These are phyloP conservation scores for Drosophila tani DNA, from an alignment of 1,140 invertebrate genomes.

Conservation along the genomic window DNA sequence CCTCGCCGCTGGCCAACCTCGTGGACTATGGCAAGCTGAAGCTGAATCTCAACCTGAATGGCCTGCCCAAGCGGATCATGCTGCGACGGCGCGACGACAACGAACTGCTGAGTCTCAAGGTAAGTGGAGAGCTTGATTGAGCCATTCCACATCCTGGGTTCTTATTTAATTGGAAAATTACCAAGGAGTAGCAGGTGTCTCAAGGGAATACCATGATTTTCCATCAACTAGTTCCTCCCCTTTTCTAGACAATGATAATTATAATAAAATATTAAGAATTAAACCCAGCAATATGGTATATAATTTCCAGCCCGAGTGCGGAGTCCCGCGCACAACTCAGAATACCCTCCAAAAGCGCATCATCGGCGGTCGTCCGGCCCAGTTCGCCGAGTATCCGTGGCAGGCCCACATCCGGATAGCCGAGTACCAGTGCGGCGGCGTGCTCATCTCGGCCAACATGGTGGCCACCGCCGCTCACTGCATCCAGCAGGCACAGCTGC, in stretches of 20 bases:
- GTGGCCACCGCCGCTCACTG: conserved; percentile 92
- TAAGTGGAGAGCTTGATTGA: conserved; percentile 37
- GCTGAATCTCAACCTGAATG: conserved; percentile 46
- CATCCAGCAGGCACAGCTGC: conserved; percentile 89
- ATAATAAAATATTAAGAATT: neutral
- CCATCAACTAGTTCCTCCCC: neutral
- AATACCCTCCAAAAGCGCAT: conserved; percentile 90
- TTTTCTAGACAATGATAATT: neutral
- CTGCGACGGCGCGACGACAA: conserved; percentile 76
- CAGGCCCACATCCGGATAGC: conserved; percentile 93
- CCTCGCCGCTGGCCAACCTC: conserved; percentile 67
- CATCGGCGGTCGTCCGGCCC: conserved; percentile 90
- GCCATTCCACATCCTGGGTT: conserved; percentile 5
- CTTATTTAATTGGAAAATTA: conserved; percentile 12
- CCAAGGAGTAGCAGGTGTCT: neutral
- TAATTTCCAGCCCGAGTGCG: conserved; percentile 87
- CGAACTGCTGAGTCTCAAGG: conserved; percentile 68
- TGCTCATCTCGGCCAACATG: conserved; percentile 86
- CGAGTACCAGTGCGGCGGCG: conserved; percentile 92
- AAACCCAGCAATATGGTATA: neutral
- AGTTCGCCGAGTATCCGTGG: conserved; percentile 93
- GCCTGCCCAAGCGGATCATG: conserved; percentile 76
- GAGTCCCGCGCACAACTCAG: conserved; percentile 86
- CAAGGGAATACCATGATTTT: neutral
- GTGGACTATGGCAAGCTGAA: conserved; percentile 75